Evolutionary conservation across 2,113 vertebrate species (phyloP).

Genomic region (Vulpes lagopus): DNA sequence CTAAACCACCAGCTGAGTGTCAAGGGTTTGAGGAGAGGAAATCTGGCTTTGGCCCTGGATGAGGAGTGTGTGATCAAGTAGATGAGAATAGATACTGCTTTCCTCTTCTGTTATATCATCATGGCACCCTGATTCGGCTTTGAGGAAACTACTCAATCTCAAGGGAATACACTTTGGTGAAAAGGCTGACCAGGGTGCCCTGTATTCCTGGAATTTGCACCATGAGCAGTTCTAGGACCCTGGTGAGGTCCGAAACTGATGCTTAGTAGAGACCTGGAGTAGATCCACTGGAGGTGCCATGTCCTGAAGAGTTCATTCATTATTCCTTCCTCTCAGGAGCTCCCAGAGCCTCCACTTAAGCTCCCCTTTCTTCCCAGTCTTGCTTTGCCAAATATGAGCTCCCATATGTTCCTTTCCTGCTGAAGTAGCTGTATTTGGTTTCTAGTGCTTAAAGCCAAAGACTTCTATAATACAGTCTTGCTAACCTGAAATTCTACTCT

Average conservation of each 20-base stretch:
- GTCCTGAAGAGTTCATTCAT: neutral
- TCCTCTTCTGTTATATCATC: neutral
- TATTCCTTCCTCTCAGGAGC: neutral
- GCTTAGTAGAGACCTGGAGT: neutral
- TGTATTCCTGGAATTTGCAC: neutral
- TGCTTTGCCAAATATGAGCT: neutral
- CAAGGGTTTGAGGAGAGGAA: neutral
- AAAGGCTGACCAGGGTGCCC: neutral
- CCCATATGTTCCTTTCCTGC: neutral
- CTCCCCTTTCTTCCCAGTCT: neutral
- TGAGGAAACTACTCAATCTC: neutral
- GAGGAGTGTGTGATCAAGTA: neutral
- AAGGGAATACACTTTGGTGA: neutral
- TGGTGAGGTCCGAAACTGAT: neutral
- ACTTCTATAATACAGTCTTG: neutral
- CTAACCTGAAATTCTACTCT: neutral
- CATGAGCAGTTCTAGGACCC: no score
- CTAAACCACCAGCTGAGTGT: neutral
- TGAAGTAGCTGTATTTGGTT: neutral
- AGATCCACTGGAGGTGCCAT: neutral
- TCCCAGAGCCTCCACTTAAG: neutral
- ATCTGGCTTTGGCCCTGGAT: neutral
- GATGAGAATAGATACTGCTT: no score
- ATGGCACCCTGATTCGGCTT: neutral
- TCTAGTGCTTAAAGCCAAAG: neutral